Conservation (phyloP, 1,140 invertebrate species). For the Ladona fulva region DNA sequence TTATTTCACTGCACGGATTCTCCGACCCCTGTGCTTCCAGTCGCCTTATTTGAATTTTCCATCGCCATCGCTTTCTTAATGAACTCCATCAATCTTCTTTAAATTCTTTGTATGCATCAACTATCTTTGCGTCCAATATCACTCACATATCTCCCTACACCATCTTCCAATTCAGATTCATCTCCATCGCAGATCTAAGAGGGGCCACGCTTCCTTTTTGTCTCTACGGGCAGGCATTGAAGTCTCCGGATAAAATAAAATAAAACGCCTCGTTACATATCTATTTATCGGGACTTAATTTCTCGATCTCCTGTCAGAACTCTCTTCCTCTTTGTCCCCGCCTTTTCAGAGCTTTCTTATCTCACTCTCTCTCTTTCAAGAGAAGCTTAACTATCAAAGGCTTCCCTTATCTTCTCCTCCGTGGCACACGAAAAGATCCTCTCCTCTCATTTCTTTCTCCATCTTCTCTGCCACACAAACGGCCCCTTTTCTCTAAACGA, state of each 20-base stretch:
- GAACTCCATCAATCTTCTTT: not conserved
- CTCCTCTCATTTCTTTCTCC: not conserved
- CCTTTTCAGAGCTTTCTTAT: not conserved
- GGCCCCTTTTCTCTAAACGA: not conserved
- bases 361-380: not conserved
- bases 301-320: not conserved
- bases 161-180: not conserved
- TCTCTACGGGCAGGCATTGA: not conserved
- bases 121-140: not conserved
- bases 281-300: slow-evolving; percentile 7
- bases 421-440: not conserved
- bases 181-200: not conserved
- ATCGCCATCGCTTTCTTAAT: not conserved
- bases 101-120: not conserved
- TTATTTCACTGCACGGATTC: too few relatives aligned
- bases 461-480: not conserved
- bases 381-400: not conserved
- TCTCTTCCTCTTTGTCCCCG: not conserved
- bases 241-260: not conserved
- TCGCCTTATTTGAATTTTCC: not conserved
- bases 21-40: too few relatives aligned
- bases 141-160: not conserved
- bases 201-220: not conserved
- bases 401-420: not conserved
- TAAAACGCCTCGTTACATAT: not conserved